Base-by-base conservation (phyloP, 92 coral and sea anemone genomes). In the Bergia sp. region DNA sequence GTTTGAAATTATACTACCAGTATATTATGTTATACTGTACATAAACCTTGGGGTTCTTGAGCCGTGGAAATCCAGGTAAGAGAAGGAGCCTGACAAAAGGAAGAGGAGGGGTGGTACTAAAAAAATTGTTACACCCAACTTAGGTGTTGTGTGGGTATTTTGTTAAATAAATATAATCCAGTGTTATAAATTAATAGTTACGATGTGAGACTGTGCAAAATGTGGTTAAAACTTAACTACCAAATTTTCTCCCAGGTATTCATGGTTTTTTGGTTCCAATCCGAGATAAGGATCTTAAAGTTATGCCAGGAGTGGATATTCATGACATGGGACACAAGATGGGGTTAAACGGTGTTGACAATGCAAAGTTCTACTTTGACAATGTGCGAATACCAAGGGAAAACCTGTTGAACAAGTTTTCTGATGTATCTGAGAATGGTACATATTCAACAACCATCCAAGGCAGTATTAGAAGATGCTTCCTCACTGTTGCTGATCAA, bases 281-380 rank as follows among this genome's bases (percentile, higher is more conserved):
- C 49, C 92, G 98, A 53, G 98, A 94, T 87, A 89, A 95, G 80
- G 88, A 94, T 67, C 98, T 95, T 2, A 87, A 94, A 23, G 93
- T 80, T 20, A 73, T 95, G 42, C 98, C 98, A 0, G 96, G 98
- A 18, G 93, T 91, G 42, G 91, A 89, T 41, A 93, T 95, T 81
- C 95, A 95, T 80, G 98, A 95, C 86, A 95, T 95, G 98, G 98
- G 98, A 3, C 98, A 94, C 89, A 95, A 95, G 92, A 95, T 95
- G 95, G 98, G 98, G 11, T 85, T 95, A 55, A 95, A 95, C 43
- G 98, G 98, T 4, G 98, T 95, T 4, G 98, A 95, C 94, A 95
- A 95, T 92, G 98, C 98, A 47, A 95, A 95, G 90, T 93, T 95
- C 81, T 88, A 87, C 87, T 95, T 95, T 82, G 96, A 95, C 73